phyloP scores from a whole-genome alignment of 2,113 vertebrate genomes.

The Axis porcinus region DNA sequence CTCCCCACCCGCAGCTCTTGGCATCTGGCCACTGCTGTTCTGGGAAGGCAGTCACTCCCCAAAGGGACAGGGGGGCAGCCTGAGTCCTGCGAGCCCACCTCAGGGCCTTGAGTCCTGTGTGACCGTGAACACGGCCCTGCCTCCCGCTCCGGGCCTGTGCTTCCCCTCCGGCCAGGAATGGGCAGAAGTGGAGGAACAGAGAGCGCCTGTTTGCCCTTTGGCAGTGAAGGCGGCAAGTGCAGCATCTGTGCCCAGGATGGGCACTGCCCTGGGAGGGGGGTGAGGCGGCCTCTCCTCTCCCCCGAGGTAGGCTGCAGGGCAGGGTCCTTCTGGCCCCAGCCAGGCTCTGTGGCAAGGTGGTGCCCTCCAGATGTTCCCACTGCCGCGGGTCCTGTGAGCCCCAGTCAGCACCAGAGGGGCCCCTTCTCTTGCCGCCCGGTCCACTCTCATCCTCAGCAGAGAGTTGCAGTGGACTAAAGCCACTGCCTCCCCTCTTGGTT shows the following conservation, averaged over 20 bases:
- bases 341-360: not conserved
- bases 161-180: not conserved
- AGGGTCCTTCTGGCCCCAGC: not conserved
- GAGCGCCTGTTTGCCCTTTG: accelerated
- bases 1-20: not conserved
- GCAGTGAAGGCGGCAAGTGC: not conserved
- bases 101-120: accelerated
- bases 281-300: not conserved
- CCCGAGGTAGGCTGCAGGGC: too few species aligned
- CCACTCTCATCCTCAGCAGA: too few species aligned
- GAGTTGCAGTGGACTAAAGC: not conserved
- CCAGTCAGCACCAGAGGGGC: too few species aligned
- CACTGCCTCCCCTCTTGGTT: not conserved
- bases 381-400: accelerated
- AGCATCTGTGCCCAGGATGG: not conserved
- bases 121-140: not conserved
- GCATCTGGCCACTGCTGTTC: not conserved
- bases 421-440: not conserved
- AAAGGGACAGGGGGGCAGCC: not conserved
- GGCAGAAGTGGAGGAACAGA: not conserved
- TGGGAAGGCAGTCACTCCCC: not conserved
- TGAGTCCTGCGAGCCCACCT: not conserved
- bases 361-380: not conserved
- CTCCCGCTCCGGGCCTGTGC: not conserved
- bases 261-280: not conserved